Evolutionary conservation across 2,113 vertebrate genomes (phyloP).

Genomic region (Macheiramphus alcinus): DNA sequence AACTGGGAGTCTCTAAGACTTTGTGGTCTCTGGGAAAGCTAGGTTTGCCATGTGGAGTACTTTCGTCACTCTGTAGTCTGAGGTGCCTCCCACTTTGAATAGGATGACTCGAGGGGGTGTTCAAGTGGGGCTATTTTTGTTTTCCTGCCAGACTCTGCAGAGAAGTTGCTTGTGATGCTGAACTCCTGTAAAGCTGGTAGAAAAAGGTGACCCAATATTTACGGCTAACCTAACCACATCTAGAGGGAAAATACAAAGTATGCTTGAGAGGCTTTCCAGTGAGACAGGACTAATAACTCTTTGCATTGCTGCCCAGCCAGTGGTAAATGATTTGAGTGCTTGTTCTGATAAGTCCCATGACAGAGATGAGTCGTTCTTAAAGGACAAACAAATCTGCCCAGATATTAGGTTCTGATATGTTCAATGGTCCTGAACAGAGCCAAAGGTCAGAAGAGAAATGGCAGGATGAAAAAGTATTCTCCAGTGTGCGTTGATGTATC

Average conservation of each 20-base stretch:
- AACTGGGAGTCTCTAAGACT: not conserved
- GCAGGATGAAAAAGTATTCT: not conserved
- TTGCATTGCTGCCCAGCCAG: not conserved
- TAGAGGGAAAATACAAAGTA: not conserved
- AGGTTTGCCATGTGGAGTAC: not conserved
- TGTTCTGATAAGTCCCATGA: not conserved
- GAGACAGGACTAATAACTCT: not conserved
- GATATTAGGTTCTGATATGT: not conserved
- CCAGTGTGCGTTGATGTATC: not conserved
- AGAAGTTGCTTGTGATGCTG: not conserved
- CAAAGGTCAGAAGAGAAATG: not conserved
- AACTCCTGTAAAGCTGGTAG: not conserved
- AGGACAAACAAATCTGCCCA: not conserved
- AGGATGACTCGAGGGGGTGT: not conserved
- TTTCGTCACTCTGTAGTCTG: not conserved
- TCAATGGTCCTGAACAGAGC: not conserved
- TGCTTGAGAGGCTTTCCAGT: not conserved
- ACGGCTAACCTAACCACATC: not conserved
- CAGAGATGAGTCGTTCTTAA: not conserved
- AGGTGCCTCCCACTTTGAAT: not conserved
- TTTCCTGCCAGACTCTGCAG: not conserved
- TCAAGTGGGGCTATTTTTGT: not conserved
- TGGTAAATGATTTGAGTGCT: not conserved
- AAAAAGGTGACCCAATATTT: not conserved
- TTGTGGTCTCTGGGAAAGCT: not conserved